Conservation (phyloP, 2,888 invertebrate species). For the Mesorhabditis belari region DNA sequence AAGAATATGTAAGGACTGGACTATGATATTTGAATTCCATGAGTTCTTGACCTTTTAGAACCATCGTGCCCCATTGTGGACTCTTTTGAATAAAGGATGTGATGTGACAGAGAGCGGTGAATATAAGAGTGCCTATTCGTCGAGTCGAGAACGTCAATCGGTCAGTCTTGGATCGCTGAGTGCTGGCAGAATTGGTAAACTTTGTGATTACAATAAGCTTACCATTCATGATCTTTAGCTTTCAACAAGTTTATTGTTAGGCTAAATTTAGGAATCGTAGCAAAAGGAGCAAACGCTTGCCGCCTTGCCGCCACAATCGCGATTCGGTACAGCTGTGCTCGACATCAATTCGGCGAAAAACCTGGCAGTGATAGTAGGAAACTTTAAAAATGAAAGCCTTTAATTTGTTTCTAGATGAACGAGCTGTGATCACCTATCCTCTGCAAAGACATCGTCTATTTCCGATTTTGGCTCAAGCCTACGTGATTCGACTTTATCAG, state of each 20-base stretch:
- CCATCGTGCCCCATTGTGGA: constrained; percentile 76
- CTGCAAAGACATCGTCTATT: constrained; percentile 77
- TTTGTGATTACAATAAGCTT: constrained; percentile 69
- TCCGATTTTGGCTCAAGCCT: constrained; percentile 67
- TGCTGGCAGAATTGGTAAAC: constrained; percentile 14
- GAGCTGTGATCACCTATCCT: constrained; percentile 83
- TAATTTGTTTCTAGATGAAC: constrained; percentile 60
- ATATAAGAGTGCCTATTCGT: constrained; percentile 79
- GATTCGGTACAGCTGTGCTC: constrained; percentile 74
- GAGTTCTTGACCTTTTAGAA: constrained; percentile 68
- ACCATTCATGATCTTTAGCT: constrained; percentile 68
- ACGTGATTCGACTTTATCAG: constrained; percentile 28
- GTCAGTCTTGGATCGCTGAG: constrained; percentile 32
- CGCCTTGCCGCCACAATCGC: constrained; percentile 75
- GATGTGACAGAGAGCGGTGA: constrained; percentile 79
- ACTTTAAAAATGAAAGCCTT: background rate
- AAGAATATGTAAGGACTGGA: background rate
- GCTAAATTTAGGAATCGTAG: constrained; percentile 73
- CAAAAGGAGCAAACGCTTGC: constrained; percentile 61
- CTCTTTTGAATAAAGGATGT: constrained; percentile 77
- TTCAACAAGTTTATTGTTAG: constrained; percentile 64
- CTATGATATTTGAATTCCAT: constrained; percentile 56
- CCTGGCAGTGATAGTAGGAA: constrained; percentile 21
- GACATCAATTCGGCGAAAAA: constrained; percentile 77
- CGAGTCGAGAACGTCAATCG: constrained; percentile 38